Evolutionary conservation across 2,797 vertebrate genomes (phyloP), one percentile per base, ranked within the genome.

Genomic region (Notoglanidium macrostoma): DNA sequence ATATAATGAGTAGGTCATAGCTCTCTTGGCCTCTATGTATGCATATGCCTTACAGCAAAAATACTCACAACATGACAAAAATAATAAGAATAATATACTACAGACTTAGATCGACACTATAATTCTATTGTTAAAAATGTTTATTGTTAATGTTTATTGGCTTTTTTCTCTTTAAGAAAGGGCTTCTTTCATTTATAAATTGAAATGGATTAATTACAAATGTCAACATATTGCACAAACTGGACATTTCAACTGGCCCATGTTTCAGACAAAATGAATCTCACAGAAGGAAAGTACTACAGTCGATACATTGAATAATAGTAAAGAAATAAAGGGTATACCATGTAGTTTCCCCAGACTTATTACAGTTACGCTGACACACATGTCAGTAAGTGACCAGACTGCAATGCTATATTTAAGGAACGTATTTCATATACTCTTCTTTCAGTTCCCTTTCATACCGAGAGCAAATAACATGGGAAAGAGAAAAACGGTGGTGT

Each of bases 401-500:
- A 78, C 51, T 11, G 8, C 51, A 35, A 87, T 89, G 91, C 61
- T 73, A 85, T 77, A 89, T 87, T 59, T 88, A 95, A 93, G 94
- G 95, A 95, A 93, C 91, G 77, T 89, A 90, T 94, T 82, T 85
- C 17, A 89, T 86, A 92, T 93, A 91, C 90, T 17, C 81, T 46
- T 88, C 87, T 96, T 95, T 96, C 95, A 94, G 93, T 96, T 96
- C 95, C 91, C 90, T 92, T 94, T 95, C 74, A 90, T 85, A 70
- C 84, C 67, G 87, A 89, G 86, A 92, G 46, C 5, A 86, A 74
- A 76, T 76, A 61, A 7, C 29, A 61, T 1, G 77, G 49, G 91
- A 65, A 86, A 89, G 80, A 87, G 67, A 76, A 78, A 74, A n/a
- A 11, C 1, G 5, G 10, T 57, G 70, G 49, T 44, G 32, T 40